Conservation (phyloP, 2,888 invertebrate genomes). For the Epistrophe eligans region DNA sequence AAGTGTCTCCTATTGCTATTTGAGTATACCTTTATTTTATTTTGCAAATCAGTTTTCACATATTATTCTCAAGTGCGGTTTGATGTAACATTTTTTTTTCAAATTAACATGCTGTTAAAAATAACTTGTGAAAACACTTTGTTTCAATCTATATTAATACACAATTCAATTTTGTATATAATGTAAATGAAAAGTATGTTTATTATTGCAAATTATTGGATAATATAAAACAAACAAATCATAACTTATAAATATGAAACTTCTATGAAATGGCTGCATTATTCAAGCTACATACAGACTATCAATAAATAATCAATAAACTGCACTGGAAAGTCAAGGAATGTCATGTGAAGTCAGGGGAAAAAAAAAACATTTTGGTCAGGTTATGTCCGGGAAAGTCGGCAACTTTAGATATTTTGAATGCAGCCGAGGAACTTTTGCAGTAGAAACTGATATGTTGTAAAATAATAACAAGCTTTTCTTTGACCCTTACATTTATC, state of each 20-base stretch:
- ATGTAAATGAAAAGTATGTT: constrained; percentile 21
- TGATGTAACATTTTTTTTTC: constrained; percentile 42
- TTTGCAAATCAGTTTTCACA: constrained; percentile 62
- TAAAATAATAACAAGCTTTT: no score
- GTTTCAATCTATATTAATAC: constrained; percentile 4
- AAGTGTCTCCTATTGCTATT: constrained; percentile 40
- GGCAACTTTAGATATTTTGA: no score
- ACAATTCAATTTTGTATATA: constrained; percentile 39
- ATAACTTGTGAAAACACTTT: constrained; percentile 18
- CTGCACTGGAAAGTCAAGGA: no score
- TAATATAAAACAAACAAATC: neutral
- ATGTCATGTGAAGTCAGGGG: no score
- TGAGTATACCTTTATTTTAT: constrained; percentile 47
- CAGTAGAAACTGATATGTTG: no score
- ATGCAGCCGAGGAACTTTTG: no score
- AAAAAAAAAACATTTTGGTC: no score
- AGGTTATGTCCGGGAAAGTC: no score
- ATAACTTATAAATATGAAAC: neutral
- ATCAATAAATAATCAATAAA: no score
- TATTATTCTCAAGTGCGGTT: constrained; percentile 42
- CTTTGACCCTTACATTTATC: no score
- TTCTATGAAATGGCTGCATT: neutral
- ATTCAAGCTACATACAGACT: neutral
- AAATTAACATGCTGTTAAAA: constrained; percentile 22
- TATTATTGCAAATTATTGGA: neutral